Conservation (phyloP, 53 echinoderm and acorn worm genomes). For the Mesocentrotus franciscanus region DNA sequence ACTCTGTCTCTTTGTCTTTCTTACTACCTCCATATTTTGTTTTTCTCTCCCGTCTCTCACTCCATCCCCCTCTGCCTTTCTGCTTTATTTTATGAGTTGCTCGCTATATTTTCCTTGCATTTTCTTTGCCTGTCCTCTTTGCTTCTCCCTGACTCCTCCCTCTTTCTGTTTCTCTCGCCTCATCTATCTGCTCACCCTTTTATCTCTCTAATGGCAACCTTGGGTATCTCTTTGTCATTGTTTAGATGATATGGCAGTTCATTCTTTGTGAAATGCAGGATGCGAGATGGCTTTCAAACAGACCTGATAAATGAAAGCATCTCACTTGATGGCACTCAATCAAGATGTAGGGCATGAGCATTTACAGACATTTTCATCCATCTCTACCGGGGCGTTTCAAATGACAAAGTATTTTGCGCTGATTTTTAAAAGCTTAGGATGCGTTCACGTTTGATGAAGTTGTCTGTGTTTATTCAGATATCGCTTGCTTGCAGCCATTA, state of each 20-base stretch:
- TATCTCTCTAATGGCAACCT: background rate
- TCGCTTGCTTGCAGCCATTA: background rate
- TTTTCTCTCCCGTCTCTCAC: background rate
- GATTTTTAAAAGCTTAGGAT: background rate
- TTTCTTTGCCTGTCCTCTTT: no score
- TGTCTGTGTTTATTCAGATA: background rate
- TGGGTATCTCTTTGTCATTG: background rate
- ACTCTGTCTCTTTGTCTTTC: no score
- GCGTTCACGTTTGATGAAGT: background rate
- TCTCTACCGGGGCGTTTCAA: background rate
- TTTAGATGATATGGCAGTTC: background rate
- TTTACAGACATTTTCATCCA: background rate
- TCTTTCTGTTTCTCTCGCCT: no score
- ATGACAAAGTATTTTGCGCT: background rate
- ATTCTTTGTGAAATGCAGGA: background rate
- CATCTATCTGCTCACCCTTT: no score
- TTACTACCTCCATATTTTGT: background rate
- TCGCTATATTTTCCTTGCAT: background rate
- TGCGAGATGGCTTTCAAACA: background rate
- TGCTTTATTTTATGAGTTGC: background rate
- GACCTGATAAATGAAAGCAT: background rate
- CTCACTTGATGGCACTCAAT: background rate
- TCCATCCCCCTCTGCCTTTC: background rate
- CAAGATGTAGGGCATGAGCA: slow-evolving; percentile 1
- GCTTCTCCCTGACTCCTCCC: no score